phyloP scores from a whole-genome alignment of 92 coral and sea anemone genomes.

The Zoanthus gigantus region DNA sequence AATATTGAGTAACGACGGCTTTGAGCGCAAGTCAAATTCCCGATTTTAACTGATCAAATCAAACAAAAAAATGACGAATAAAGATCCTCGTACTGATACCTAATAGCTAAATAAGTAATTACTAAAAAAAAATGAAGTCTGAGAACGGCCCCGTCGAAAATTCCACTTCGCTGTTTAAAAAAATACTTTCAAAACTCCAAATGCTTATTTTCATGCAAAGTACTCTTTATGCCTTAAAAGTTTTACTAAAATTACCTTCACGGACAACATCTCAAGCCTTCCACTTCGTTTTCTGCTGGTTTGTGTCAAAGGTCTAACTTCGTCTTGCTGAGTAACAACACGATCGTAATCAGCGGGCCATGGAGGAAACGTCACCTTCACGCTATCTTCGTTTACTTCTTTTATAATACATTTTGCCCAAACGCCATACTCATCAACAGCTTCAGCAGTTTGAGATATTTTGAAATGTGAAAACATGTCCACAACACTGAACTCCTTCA shows the following conservation, averaged over 20 bases:
- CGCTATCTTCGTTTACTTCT: constrained; percentile 3
- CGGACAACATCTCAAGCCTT: constrained; percentile 17
- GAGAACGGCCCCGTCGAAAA: background rate
- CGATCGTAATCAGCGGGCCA: constrained; percentile 11
- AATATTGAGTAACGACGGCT: no score
- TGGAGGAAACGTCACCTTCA: constrained; percentile 7
- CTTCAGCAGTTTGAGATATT: constrained; percentile 17
- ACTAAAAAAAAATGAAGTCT: background rate
- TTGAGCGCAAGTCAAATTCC: background rate
- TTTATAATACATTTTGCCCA: constrained; percentile 10
- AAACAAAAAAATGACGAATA: background rate
- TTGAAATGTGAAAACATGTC: constrained; percentile 5
- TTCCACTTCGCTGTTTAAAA: constrained; percentile 4
- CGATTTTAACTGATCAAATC: constrained; percentile 1
- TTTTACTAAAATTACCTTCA: constrained; percentile 3
- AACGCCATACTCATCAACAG: constrained; percentile 30
- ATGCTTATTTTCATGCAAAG: constrained; percentile 13
- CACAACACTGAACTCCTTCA: background rate
- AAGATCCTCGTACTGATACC: constrained; percentile 2
- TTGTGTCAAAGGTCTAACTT: constrained; percentile 7
- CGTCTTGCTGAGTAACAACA: background rate
- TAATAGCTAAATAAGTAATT: background rate
- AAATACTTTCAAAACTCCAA: constrained; percentile 1
- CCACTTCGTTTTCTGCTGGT: constrained; percentile 3
- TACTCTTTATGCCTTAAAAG: background rate